phyloP scores from a whole-genome alignment of 2,113 vertebrate species.

The Oryzias curvinotus region DNA sequence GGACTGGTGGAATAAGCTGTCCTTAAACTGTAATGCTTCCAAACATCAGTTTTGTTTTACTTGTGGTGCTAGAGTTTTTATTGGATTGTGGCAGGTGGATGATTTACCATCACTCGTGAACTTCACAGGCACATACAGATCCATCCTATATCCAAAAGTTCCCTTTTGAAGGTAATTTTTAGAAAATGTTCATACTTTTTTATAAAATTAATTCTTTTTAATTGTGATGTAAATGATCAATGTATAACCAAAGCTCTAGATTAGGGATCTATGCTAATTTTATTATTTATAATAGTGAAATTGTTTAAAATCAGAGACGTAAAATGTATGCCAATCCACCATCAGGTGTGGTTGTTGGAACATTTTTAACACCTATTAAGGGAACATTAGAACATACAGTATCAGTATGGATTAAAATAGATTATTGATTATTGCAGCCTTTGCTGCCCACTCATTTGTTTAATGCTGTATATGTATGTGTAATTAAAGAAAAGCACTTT shows the following conservation, averaged over 20 bases:
- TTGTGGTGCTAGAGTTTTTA: conserved; percentile 20
- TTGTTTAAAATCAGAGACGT: not conserved
- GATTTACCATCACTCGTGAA: conserved; percentile 25
- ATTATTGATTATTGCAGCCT: too few species aligned
- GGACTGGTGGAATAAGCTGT: not conserved
- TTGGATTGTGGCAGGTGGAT: conserved; percentile 19
- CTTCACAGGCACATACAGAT: not conserved
- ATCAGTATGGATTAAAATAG: too few species aligned
- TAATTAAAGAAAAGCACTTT: too few species aligned
- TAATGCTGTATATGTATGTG: too few species aligned
- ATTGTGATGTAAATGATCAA: too few species aligned
- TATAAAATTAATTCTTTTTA: not conserved
- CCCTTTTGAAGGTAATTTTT: not conserved
- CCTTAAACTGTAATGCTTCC: conserved; percentile 21
- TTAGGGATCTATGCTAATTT: not conserved
- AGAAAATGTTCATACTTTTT: not conserved
- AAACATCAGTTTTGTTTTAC: conserved; percentile 26
- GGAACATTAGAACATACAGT: too few species aligned
- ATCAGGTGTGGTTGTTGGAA: not conserved
- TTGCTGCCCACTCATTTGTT: too few species aligned
- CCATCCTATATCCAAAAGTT: not conserved
- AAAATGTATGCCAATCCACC: not conserved
- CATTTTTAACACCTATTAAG: too few species aligned
- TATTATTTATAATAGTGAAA: conserved; percentile 10
- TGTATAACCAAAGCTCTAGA: too few species aligned